A percentile compares a stretch with the other conserved stretches of the same genome.
Conservation (phyloP, 2,888 invertebrate genomes). For the Ctenicera cuprea region DNA sequence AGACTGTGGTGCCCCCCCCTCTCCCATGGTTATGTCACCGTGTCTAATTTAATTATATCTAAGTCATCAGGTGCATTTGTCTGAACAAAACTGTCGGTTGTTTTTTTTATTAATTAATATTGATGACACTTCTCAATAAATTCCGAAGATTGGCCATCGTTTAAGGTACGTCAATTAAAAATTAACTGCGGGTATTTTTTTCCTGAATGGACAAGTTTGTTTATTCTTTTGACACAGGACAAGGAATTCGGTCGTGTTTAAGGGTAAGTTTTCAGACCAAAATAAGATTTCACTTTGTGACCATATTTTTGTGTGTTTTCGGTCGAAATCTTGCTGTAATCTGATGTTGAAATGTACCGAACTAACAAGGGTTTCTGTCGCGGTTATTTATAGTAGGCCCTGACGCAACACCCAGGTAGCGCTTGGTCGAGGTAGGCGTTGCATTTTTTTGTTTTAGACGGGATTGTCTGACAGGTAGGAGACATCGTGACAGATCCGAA, state of each 20-base stretch:
- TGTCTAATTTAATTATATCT: not conserved
- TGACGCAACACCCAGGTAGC: constrained; percentile 73
- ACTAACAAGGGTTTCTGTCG: constrained; percentile 72
- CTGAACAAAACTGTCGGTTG: constrained; percentile 48
- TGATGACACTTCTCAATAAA: constrained; percentile 68
- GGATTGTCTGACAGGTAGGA: constrained; percentile 68
- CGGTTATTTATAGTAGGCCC: constrained; percentile 71
- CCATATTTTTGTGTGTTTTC: constrained; percentile 47
- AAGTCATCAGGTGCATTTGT: constrained; percentile 39
- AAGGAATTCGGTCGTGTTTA: constrained; percentile 66
- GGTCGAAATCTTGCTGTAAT: constrained; percentile 64
- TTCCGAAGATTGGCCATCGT: constrained; percentile 66
- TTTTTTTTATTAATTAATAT: constrained; percentile 68
- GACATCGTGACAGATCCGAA: constrained; percentile 70
- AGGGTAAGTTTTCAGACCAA: constrained; percentile 65
- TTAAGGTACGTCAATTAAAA: constrained; percentile 69
- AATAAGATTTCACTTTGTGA: constrained; percentile 58
- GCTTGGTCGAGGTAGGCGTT: constrained; percentile 70
- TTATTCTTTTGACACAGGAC: constrained; percentile 70
- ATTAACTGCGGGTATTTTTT: constrained; percentile 67
- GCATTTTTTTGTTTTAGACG: constrained; percentile 69
- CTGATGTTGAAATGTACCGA: constrained; percentile 68
- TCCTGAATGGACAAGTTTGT: constrained; percentile 68
- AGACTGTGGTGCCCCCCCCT: no score
- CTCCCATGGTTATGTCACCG: no score